Base-by-base conservation (phyloP, 2,797 vertebrate species). In the Lepus townsendii region DNA sequence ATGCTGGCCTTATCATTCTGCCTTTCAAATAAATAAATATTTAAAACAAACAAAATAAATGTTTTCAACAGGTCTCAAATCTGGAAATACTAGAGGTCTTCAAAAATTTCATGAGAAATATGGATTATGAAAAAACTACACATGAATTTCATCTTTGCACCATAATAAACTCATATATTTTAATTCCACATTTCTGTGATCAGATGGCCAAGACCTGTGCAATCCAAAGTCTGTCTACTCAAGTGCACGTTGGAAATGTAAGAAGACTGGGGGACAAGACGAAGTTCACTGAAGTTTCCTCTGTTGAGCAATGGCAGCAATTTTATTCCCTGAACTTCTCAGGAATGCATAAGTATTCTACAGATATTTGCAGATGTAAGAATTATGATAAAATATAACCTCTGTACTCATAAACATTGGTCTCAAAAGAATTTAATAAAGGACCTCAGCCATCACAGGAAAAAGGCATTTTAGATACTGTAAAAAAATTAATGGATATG, bases 401-500 rank as follows among this genome's bases (percentile, higher is more conserved):
- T 79, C 32, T 47, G 19, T 35, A 47, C 50, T 66, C 47, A 47
- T 7, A 24, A 30, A 20, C 62, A 66, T 68, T 6, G n/a, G 60
- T 88, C n/a, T 83, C 82, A 14, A 72, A 82, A 52, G 79, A 9
- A 79, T 50, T 54, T 68, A 84, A 77, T 32, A 66, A 94, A 83
- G 16, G 4, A 7, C 8, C 7, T 66, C 32, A 22, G 30, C 2
- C 30, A 73, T 62, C 62, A 84, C 24, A 82, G 30, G 19, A 52
- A 24, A 90, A 93, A 93, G 66, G 20, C 1, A 87, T 54, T 91
- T 83, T 57, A 78, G 54, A 50, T 35, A 19, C 30, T 71, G 14
- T 22, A 60, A 82, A 90, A 68, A 71, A 69, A 50, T 71, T 62
- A 22, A 42, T 50, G 42, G 42, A 47, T 4, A 83, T 72, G 14